A percentile compares a stretch with the other conserved stretches of the same genome.
These are phyloP conservation scores for Cottus gobio DNA, from an alignment of 2,113 vertebrate genomes.

Conservation along the genomic window DNA sequence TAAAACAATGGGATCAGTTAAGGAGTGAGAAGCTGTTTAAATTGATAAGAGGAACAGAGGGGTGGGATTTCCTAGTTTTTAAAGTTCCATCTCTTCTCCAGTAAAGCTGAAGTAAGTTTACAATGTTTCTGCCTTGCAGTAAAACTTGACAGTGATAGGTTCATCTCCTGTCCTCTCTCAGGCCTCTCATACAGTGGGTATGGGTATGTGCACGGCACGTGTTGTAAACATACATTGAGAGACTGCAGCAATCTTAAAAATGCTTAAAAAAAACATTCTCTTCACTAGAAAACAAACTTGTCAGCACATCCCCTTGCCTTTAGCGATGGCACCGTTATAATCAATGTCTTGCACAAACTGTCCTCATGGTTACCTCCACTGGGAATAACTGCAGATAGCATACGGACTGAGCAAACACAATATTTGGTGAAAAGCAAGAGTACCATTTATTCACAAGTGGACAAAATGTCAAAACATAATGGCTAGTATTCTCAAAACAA, in stretches of 20 bases:
- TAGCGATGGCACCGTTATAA: constrained; percentile 10
- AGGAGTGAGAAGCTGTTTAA: constrained; percentile 2
- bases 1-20: constrained; percentile 27
- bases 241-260: constrained; percentile 9
- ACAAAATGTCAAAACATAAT: background rate
- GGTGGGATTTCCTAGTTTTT: background rate
- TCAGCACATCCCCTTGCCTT: constrained; percentile 22
- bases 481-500: constrained; percentile 3
- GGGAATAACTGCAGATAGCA: background rate
- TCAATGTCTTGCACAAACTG: constrained; percentile 29
- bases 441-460: background rate
- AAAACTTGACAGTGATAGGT: background rate
- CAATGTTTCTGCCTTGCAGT: background rate
- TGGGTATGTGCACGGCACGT: constrained; percentile 9
- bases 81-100: background rate
- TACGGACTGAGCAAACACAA: background rate
- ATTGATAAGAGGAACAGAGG: background rate
- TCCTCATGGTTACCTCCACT: background rate
- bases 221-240: constrained; percentile 2
- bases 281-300: constrained; percentile 25
- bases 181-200: background rate
- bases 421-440: background rate
- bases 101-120: constrained; percentile 1
- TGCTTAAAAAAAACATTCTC: background rate
- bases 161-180: background rate